Conservation (phyloP, 2,113 vertebrate genomes). For the Conger conger region DNA sequence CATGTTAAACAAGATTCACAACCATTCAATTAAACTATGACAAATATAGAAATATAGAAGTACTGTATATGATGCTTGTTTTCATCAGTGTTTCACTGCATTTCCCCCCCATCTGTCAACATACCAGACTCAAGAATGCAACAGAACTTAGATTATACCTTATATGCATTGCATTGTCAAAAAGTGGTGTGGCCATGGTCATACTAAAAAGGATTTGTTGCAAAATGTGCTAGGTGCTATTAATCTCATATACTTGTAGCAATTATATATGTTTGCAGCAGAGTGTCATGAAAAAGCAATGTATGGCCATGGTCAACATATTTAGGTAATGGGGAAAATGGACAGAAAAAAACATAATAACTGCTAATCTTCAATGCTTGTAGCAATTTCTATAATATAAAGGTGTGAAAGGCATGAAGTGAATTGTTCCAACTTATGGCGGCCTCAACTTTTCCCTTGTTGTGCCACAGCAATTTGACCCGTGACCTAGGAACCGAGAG, state of each 20-base stretch:
- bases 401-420: not conserved
- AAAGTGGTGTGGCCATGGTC: not conserved
- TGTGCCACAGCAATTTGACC: conserved; percentile 39
- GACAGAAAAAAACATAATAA: no score
- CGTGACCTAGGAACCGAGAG: conserved; percentile 49
- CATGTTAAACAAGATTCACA: not conserved
- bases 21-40: not conserved
- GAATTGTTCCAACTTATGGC: not conserved
- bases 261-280: no score
- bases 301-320: no score
- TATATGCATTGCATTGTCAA: not conserved
- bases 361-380: no score
- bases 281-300: no score
- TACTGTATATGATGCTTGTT: not conserved
- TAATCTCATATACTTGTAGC: no score
- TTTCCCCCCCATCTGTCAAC: not conserved
- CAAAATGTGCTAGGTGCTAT: conserved; percentile 1
- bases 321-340: no score
- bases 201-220: not conserved
- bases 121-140: not conserved
- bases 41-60: not conserved
- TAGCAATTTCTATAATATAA: not conserved
- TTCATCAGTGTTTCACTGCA: not conserved
- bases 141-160: not conserved
- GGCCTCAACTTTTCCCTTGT: not conserved